Conservation (phyloP, 2,113 vertebrate genomes). For the Motacilla tschutschensis region DNA sequence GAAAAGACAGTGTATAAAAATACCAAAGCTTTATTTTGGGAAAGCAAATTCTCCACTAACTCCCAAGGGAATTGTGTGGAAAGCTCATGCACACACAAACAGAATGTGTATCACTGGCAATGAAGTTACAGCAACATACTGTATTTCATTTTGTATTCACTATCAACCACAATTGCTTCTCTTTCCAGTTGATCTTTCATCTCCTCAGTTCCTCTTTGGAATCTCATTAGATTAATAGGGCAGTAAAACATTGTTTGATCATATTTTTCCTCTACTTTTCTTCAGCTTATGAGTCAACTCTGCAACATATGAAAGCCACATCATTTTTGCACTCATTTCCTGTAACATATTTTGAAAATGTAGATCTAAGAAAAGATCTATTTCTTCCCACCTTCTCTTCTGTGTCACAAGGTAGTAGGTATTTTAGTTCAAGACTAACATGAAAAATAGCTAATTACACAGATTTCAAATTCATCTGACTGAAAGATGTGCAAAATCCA, state of each 20-base stretch:
- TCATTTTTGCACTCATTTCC: background rate
- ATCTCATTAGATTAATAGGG: conserved; percentile 43
- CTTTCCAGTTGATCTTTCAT: conserved; percentile 18
- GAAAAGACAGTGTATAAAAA: background rate
- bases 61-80: background rate
- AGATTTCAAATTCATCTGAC: conserved; percentile 2
- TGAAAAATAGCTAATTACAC: background rate
- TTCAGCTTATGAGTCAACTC: conserved; percentile 2
- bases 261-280: conserved; percentile 23
- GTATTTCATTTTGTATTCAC: conserved; percentile 26
- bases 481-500: background rate
- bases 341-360: conserved; percentile 17
- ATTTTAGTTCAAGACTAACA: conserved; percentile 12
- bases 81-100: background rate
- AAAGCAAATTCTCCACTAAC: background rate
- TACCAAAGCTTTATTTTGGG: background rate
- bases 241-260: conserved; percentile 53
- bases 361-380: conserved; percentile 31
- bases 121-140: background rate
- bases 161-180: conserved; percentile 10
- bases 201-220: background rate
- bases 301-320: conserved; percentile 5
- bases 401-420: background rate
- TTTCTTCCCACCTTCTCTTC: conserved; percentile 6
- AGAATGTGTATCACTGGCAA: background rate